A percentile compares a stretch with the other conserved stretches of the same genome.
Evolutionary conservation across 2,797 vertebrate genomes (phyloP).

Genomic region (Distichodus sexfasciatus): DNA sequence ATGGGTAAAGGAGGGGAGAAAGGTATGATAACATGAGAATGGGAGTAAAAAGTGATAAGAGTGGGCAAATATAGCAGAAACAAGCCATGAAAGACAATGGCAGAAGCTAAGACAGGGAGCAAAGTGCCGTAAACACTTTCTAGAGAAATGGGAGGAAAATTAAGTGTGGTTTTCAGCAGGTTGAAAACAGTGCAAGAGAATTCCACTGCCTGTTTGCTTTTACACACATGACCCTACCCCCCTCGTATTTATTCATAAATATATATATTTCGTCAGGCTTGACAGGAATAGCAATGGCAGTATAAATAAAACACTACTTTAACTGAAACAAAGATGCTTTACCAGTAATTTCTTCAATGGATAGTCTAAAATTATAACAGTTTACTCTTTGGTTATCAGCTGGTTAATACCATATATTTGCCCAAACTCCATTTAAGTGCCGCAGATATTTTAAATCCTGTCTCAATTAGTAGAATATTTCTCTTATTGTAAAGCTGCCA

Average conservation of each 20-base stretch:
- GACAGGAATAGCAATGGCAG: conserved; percentile 21
- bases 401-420: too few relatives aligned
- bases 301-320: conserved; percentile 29
- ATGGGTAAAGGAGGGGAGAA: neutral
- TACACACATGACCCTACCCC: neutral
- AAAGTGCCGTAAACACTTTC: neutral
- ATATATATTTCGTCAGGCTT: conserved; percentile 10
- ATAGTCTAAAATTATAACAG: neutral
- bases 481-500: too few relatives aligned
- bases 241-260: conserved; percentile 43
- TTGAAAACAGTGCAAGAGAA: conserved; percentile 7
- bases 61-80: conserved; percentile 5
- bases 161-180: conserved; percentile 14
- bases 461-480: too few relatives aligned
- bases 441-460: too few relatives aligned
- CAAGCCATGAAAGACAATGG: neutral
- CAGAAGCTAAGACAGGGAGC: neutral
- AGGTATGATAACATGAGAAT: neutral
- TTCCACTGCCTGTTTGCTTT: conserved; percentile 12
- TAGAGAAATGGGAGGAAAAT: neutral
- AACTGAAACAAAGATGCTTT: conserved; percentile 7
- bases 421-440: too few relatives aligned
- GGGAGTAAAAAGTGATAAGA: conserved; percentile 1
- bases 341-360: neutral
- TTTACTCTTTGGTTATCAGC: neutral